phyloP scores from a whole-genome alignment of 2,797 vertebrate species.

The Gymnothorax reevesii region DNA sequence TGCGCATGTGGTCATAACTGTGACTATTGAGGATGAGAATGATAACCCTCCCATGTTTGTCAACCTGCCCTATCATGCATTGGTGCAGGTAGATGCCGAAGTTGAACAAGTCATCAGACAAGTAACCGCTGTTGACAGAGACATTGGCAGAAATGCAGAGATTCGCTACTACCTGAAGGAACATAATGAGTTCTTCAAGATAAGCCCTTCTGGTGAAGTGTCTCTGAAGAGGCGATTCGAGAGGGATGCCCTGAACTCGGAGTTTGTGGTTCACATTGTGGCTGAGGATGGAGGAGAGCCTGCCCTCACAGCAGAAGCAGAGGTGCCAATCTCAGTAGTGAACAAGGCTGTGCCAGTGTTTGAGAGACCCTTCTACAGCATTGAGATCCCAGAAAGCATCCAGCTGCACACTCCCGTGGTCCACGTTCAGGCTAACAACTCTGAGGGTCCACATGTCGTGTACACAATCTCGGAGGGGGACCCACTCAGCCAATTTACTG shows the following conservation, averaged over 20 bases:
- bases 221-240: constrained; percentile 86
- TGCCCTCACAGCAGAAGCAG: constrained; percentile 80
- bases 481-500: constrained; percentile 90
- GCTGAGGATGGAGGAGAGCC: constrained; percentile 87
- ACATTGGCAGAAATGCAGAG: constrained; percentile 81
- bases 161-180: constrained; percentile 86
- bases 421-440: constrained; percentile 90
- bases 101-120: constrained; percentile 81
- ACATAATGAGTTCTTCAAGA: constrained; percentile 84
- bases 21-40: constrained; percentile 86
- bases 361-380: constrained; percentile 93
- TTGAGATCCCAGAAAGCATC: constrained; percentile 91
- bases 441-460: constrained; percentile 91
- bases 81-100: constrained; percentile 85
- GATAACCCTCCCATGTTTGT: constrained; percentile 92
- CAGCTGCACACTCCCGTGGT: constrained; percentile 88
- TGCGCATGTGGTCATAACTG: constrained; percentile 84
- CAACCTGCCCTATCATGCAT: constrained; percentile 91
- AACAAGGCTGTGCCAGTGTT: constrained; percentile 96
- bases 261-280: constrained; percentile 83
- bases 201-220: constrained; percentile 82
- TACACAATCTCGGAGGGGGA: constrained; percentile 95
- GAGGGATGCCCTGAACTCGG: constrained; percentile 82
- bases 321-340: constrained; percentile 86
- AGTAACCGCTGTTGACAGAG: constrained; percentile 90